Base-by-base conservation (phyloP, 2,113 vertebrate species). In the Clarias macrocephalus region DNA sequence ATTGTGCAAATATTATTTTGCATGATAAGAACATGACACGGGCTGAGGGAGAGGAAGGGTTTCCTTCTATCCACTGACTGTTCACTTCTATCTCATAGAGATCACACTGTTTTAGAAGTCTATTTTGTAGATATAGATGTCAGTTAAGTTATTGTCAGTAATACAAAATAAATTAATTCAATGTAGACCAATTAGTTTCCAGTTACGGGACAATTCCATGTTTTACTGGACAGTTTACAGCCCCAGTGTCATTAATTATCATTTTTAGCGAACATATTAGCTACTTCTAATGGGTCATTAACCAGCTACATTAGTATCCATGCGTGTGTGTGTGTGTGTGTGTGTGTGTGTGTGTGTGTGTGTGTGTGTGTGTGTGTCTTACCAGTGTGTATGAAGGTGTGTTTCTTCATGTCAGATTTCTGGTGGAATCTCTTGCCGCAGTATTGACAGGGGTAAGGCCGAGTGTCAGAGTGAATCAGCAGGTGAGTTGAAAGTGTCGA, bases 361-460 rank as follows among this genome's bases (percentile, higher is more conserved):
- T 73, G 23, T 66, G 76, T 82, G 37, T 42, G 72, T 84, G 81
- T 90, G n/a, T 25, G 11, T 62, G 37, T 54, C 85, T 88, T 73
- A 95, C 95, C 95, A 88, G 95, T 96, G 94, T 96, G 95, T 83
- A 94, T 95, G 90, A 96, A 96, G 42, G 95, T 96, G 90, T 96
- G 95, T 84, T 96, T 96, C 92, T 96, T 96, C 95, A 96, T 96
- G 90, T 96, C 95, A 1, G 95, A 96, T 87, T 96, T 96, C 93
- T 96, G 95, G 93, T 96, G 95, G 90, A 96, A 96, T 59, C 95
- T 91, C 83, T 96, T 96, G 82, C 94, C 94, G 9, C 95, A 96
- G 93, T 95, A 96, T 88, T 95, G 95, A 87, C 96, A 96, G 62
- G 95, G 94, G 88, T 95, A 96, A 1, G 96, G 96, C 56, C 95